Base-by-base conservation (phyloP, 1,140 invertebrate species). In the Limonius californicus region DNA sequence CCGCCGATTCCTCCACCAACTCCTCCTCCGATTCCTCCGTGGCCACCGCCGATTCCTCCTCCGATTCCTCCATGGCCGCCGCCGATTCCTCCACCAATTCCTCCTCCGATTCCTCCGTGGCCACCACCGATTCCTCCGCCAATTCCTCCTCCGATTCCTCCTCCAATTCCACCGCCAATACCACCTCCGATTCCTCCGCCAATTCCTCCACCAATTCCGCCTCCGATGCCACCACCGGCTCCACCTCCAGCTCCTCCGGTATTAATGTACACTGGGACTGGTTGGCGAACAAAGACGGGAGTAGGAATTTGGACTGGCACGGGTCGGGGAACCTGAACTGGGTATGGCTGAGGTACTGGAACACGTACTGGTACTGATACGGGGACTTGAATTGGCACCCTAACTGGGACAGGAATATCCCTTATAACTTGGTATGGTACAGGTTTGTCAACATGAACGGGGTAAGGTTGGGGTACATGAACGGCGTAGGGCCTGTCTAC, bases 391-490 rank as follows among this genome's bases (percentile, higher is more conserved):
- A 68, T 65, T 27, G 65, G 69, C 1, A 71, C 69, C 20, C 69
- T 71, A 2, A 71, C 69, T 55, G 71, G 67, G 47, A 69, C 67
- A 2, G 70, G 72, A 9, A 71, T 54, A 16, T 62, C 56, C 21
- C 68, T 72, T 45, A 68, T 57, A 27, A 72, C 69, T 21, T 61
- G 55, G 55, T 65, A 65, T 14, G 69, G 72, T 7, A 72, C 66
- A 11, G 63, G 65, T 57, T 68, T 70, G 12, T 70, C 69, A 0
- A 73, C 64, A 21, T 30, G 63, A 1, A 84, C 83, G 6, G 82
- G 83, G 64, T 84, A 84, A 1, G 83, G 82, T 65, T 81, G 76
- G 9, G 72, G 78, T 42, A 76, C 81, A 67, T 76, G 77, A 18
- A 78, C 70, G 57, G 78, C 71, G 54, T 75, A 74, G 0, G 74